Evolutionary conservation across 2,113 vertebrate genomes (phyloP).

Genomic region (Zosterops pallidus): DNA sequence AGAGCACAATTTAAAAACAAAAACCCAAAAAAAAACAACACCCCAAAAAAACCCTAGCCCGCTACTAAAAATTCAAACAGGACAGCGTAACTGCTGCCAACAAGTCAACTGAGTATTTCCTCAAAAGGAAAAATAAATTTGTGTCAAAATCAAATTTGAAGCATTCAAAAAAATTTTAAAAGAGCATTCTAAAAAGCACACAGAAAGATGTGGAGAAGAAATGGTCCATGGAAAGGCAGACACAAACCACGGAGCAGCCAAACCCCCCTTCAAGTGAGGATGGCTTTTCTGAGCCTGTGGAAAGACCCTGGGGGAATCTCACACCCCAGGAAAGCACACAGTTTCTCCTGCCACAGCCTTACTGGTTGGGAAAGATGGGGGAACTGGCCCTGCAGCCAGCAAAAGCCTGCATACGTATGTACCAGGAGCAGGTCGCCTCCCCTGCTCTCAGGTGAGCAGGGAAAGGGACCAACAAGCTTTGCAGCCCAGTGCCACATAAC

Average conservation of each 20-base stretch:
- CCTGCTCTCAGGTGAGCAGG: neutral
- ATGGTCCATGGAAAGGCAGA: constrained; percentile 13
- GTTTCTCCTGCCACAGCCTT: neutral
- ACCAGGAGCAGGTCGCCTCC: neutral
- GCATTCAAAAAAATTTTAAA: neutral
- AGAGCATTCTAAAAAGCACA: neutral
- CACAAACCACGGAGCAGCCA: neutral
- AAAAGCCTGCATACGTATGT: neutral
- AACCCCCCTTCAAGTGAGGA: neutral
- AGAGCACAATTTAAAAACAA: neutral
- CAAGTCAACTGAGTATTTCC: constrained; percentile 38
- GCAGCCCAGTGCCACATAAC: rapidly evolving
- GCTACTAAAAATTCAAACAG: constrained; percentile 15
- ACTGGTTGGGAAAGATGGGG: neutral
- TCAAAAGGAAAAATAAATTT: constrained; percentile 65
- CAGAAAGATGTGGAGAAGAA: neutral
- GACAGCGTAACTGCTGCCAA: constrained; percentile 56
- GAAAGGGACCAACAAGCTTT: neutral
- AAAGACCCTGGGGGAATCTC: neutral
- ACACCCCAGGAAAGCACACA: neutral
- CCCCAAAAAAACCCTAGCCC: neutral
- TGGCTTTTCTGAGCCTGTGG: neutral
- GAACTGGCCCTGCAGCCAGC: neutral
- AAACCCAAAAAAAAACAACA: neutral
- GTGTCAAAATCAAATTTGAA: constrained; percentile 17